Base-by-base conservation (phyloP, 2,888 invertebrate species). In the Apodemia hepburni region DNA sequence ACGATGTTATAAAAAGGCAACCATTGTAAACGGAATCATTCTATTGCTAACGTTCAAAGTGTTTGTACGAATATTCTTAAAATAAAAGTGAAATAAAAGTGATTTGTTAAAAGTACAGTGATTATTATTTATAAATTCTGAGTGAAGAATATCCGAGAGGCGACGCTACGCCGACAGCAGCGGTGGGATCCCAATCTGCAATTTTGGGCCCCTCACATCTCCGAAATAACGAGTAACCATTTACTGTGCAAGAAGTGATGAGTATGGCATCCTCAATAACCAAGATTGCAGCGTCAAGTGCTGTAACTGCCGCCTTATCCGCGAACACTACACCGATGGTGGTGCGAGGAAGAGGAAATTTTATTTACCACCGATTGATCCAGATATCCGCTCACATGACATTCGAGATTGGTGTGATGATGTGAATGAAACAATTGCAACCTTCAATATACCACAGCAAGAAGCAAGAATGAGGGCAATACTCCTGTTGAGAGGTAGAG, bases 391-490 rank as follows among this genome's bases (percentile, higher is more conserved):
- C 11, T 58, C 58, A 33, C 58, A 33, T 9, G 58, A 58, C 35
- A 35, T 58, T 17, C 12, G 35, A 17, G 58, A 58, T 17, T 49
- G 17, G 18, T 49, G 49, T 18, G 17, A n/a, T 49, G 18, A 49
- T 49, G 49, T 49, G 4, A 18, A 49, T 49, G 17, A 58, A 8
- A 29, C 58, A 15, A 58, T 58, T 35, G 2, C 17, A 9, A n/a
- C 7, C 3, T 58, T 29, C 12, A 33, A 51, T 35, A 64, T 65
- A 54, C 29, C 65, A n/a, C 60, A 62, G 12, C 66, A 68, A 29
- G 68, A 69, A 59, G 67, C 66, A 33, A 64, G 67, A 7, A 66
- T 70, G 68, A 70, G 67, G 60, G 65, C 68, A 38, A 69, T 68
- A 11, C 60, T 68, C 8, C 68, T 67, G 51, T 51, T 68, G 9